Evolutionary conservation across 2,797 vertebrate species (phyloP), one percentile per base, ranked within the genome.

Genomic region (Enteromius viviparus): DNA sequence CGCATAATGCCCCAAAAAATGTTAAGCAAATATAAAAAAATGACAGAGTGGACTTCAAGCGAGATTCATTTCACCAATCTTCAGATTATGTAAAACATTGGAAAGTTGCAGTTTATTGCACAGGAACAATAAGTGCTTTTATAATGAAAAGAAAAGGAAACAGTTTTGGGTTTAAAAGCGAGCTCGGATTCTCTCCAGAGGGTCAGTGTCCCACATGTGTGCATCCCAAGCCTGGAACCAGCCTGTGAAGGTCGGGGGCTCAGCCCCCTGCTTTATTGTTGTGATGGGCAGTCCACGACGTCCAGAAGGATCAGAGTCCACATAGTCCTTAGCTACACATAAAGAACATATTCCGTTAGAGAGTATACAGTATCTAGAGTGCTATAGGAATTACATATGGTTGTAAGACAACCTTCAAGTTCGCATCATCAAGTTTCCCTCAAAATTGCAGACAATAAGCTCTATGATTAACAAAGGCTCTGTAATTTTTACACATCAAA

Each of bases 181-280:
- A 64, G 78, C 82, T 1, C 89, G 89, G 85, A 96, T 93, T 86
- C 82, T 92, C 0, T 92, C 92, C 82, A 91, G 5, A 11, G 58
- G 80, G 85, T 92, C 87, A 11, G 82, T 88, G 9, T 90, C 86
- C 93, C 94, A 95, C 92, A 95, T 87, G 3, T 89, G 26, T 29
- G 82, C 0, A 40, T 96, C 94, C 95, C 95, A 96, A 71, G 89
- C 92, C 0, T 92, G 93, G 90, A 96, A 95, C 95, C 95, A 96
- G 76, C 94, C 95, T 0, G 88, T 93, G 89, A 95, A 96, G 55
- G 88, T 89, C 0, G 76, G 78, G 0, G 92, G 94, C 87, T 95
- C 95, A 0, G 87, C 32, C 0, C 91, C 93, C 88, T 95, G 95
- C 80, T 93, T 94, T 26, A 94, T 87, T 45, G 68, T 93, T 62